phyloP scores from a whole-genome alignment of 2,113 vertebrate species.

The Marmota monax region DNA sequence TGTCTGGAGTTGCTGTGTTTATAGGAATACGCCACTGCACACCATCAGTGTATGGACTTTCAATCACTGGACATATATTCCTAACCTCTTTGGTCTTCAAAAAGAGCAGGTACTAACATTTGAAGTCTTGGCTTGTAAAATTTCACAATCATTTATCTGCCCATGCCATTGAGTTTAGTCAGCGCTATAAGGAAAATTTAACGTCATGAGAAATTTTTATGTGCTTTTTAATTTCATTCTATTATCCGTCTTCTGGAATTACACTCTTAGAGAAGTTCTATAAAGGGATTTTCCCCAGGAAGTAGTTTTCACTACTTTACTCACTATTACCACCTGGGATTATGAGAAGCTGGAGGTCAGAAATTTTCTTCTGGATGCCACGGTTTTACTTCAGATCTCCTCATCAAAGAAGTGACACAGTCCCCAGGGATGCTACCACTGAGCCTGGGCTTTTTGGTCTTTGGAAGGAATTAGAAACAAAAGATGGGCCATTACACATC shows the following conservation, averaged over 20 bases:
- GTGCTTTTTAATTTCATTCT: background rate
- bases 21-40: background rate
- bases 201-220: background rate
- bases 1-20: background rate
- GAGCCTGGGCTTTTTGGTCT: background rate
- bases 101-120: background rate
- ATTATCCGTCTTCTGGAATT: background rate
- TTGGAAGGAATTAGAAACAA: background rate
- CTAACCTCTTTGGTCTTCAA: background rate
- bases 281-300: constrained; percentile 36
- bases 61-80: background rate
- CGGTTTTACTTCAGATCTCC: background rate
- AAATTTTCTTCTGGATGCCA: background rate
- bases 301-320: constrained; percentile 42
- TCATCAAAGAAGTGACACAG: background rate
- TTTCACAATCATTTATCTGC: background rate
- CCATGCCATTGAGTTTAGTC: background rate
- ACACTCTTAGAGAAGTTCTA: background rate
- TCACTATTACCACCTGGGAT: background rate
- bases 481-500: too few species aligned
- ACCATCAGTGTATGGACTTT: background rate
- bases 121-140: background rate
- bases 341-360: background rate
- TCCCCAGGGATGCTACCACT: background rate
- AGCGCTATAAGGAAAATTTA: background rate